Percentiles rank a stretch among this genome's conserved stretches.
phyloP scores from a whole-genome alignment of 2,113 vertebrate genomes.

The Hirundichthys speculiger region DNA sequence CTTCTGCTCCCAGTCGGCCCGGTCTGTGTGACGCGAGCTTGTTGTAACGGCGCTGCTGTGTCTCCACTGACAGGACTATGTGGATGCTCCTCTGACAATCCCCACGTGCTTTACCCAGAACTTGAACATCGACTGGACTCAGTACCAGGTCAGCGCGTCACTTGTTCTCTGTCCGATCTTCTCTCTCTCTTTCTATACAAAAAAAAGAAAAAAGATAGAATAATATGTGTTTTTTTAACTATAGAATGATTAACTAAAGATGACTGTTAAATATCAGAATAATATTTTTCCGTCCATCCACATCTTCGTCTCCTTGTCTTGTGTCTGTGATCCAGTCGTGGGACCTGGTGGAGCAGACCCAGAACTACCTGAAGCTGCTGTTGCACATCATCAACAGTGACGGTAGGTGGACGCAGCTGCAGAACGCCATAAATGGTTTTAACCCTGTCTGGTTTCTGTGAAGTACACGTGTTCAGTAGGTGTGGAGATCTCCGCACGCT shows the following conservation, averaged over 20 bases:
- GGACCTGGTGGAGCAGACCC: constrained; percentile 97
- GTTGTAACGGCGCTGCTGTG: not conserved
- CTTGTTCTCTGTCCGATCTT: not conserved
- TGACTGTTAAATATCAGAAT: not conserved
- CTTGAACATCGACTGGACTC: constrained; percentile 95
- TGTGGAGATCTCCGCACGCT: too few species aligned
- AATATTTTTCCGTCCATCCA: not conserved
- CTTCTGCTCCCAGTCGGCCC: too few species aligned
- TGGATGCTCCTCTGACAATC: constrained; percentile 96
- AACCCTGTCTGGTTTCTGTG: too few species aligned
- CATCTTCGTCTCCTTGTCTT: not conserved
- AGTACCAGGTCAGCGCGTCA: constrained; percentile 87
- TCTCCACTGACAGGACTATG: constrained; percentile 86
- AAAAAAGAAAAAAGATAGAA: not conserved
- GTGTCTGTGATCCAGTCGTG: constrained; percentile 83
- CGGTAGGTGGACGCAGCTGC: constrained; percentile 79
- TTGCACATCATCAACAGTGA: constrained; percentile 94
- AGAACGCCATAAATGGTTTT: not conserved
- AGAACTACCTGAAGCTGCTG: constrained; percentile 98
- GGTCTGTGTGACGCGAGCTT: too few species aligned
- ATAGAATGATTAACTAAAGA: not conserved
- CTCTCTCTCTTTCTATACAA: not conserved
- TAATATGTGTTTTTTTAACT: not conserved
- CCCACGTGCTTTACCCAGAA: constrained; percentile 87
- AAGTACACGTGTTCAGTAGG: too few species aligned